These are phyloP conservation scores for Patiria miniata DNA, from an alignment of 35 echinoderm and acorn worm species.

Conservation along the genomic window DNA sequence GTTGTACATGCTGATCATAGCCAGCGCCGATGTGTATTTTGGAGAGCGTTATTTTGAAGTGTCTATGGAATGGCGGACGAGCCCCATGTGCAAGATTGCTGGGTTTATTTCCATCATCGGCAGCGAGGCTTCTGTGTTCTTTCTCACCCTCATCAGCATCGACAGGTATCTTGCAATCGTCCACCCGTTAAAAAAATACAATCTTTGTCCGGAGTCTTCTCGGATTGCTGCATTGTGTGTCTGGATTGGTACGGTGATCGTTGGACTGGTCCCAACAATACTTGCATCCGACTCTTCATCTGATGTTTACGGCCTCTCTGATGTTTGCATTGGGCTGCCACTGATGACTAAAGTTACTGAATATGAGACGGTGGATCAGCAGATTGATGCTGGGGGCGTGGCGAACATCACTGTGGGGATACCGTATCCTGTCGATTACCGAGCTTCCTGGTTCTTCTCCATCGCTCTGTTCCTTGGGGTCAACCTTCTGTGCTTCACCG, in stretches of 20 bases:
- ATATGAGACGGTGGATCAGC: conserved; percentile 2
- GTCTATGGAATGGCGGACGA: conserved; percentile 51
- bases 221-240: background rate
- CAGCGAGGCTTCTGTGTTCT: conserved; percentile 70
- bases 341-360: conserved; percentile 53
- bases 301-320: conserved; percentile 65
- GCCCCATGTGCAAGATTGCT: conserved; percentile 45
- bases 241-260: conserved; percentile 49
- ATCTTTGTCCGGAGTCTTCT: conserved; percentile 44
- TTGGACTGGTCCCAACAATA: conserved; percentile 47
- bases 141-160: conserved; percentile 68
- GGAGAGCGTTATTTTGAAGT: conserved; percentile 60
- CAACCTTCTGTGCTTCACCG: conserved; percentile 56
- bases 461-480: conserved; percentile 68
- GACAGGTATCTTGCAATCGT: conserved; percentile 69
- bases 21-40: conserved; percentile 57
- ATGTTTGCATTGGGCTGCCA: conserved; percentile 78
- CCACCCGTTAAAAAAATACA: conserved; percentile 65
- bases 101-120: conserved; percentile 70
- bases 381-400: conserved; percentile 2
- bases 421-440: conserved; percentile 33
- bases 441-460: conserved; percentile 71
- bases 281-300: conserved; percentile 21
- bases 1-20: conserved; percentile 69
- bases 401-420: conserved; percentile 11